A percentile compares a stretch with the other conserved stretches of the same genome.
phyloP scores from a whole-genome alignment of 2,113 vertebrate genomes.

The Alces alces region DNA sequence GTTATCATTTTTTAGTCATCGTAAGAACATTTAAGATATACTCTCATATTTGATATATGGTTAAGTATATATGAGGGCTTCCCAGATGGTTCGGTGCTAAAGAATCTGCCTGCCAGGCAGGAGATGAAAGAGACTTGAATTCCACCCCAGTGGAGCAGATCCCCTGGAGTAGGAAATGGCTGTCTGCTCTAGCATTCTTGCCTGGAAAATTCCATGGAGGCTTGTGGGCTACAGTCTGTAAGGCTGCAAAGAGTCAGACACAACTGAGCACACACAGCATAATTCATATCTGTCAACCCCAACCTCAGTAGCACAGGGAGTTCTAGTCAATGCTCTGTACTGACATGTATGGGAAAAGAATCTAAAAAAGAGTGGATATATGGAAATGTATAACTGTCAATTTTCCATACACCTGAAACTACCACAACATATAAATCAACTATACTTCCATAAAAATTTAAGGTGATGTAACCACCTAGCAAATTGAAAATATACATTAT shows the following conservation, averaged over 20 bases:
- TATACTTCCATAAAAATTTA: not conserved
- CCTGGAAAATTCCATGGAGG: not conserved
- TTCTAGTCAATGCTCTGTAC: not conserved
- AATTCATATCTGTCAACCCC: not conserved
- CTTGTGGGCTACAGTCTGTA: not conserved
- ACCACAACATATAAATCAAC: not conserved
- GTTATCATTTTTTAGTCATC: not conserved
- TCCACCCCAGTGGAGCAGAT: not conserved
- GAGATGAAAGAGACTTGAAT: not conserved
- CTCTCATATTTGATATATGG: not conserved
- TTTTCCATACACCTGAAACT: not conserved
- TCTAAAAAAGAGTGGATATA: not conserved
- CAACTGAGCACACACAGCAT: not conserved
- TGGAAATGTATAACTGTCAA: not conserved
- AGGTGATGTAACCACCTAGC: not conserved
- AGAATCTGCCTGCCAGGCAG: not conserved
- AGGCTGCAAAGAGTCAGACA: not conserved
- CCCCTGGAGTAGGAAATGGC: not conserved
- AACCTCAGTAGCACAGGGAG: not conserved
- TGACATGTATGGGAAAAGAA: not conserved
- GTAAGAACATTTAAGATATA: not conserved
- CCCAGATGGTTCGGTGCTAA: not conserved
- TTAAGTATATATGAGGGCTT: not conserved
- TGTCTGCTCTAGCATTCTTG: not conserved
- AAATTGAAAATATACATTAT: not conserved